phyloP scores from a whole-genome alignment of 2,113 vertebrate genomes.

The Sminthopsis crassicaudata region DNA sequence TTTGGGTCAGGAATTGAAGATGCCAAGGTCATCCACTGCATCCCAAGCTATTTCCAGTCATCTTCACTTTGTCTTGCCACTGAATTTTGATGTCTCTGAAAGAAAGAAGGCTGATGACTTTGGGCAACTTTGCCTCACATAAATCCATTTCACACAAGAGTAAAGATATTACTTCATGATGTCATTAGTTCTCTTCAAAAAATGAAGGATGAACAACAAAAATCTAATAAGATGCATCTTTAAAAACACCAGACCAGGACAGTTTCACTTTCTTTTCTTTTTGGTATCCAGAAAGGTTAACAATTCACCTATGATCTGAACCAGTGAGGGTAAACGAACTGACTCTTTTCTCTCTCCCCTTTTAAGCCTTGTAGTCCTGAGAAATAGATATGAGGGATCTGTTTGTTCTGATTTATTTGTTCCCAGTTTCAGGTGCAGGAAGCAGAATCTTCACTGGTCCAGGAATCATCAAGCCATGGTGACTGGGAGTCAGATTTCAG shows the following conservation, averaged over 20 bases:
- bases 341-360: neutral
- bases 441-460: neutral
- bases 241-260: neutral
- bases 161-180: too few species aligned
- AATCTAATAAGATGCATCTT: too few species aligned
- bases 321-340: neutral
- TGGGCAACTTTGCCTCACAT: too few species aligned
- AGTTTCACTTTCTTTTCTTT: neutral
- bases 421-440: neutral
- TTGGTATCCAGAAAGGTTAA: neutral
- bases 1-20: too few species aligned
- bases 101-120: too few species aligned
- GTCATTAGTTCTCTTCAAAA: too few species aligned
- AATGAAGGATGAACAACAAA: too few species aligned
- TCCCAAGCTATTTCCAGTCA: too few species aligned
- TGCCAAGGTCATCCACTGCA: too few species aligned
- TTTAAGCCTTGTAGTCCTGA: neutral
- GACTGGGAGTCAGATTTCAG: neutral
- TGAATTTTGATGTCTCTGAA: too few species aligned
- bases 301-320: neutral
- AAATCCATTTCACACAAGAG: too few species aligned
- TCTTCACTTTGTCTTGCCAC: too few species aligned
- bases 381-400: neutral
- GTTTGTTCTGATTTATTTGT: neutral
- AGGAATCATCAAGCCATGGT: neutral